Conservation (phyloP, 2,113 vertebrate species). For the Cyanoderma ruficeps region DNA sequence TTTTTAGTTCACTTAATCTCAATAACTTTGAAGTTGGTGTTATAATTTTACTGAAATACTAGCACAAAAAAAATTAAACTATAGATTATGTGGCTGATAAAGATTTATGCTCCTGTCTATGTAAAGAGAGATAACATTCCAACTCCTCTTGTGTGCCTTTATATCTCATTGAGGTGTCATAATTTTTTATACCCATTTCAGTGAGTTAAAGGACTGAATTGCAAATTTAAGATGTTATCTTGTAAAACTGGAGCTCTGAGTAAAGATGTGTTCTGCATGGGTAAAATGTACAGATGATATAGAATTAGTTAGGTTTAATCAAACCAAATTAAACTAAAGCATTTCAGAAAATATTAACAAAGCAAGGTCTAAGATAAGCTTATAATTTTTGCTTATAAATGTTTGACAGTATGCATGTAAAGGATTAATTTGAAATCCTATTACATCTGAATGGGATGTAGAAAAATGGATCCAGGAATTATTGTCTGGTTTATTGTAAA, state of each 20-base stretch:
- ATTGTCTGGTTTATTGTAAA: background rate
- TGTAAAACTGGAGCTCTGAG: background rate
- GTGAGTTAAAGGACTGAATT: background rate
- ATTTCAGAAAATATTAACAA: background rate
- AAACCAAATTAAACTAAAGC: background rate
- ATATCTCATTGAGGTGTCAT: background rate
- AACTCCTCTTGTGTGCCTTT: background rate
- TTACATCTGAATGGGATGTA: background rate
- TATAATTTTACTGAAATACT: background rate
- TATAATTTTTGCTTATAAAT: background rate
- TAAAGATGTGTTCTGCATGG: background rate
- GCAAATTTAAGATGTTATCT: background rate
- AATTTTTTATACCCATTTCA: background rate
- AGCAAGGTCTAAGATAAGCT: background rate
- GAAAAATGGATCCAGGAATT: background rate
- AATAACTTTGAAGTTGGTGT: background rate
- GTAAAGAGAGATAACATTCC: background rate
- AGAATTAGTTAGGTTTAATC: background rate
- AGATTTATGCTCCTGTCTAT: background rate
- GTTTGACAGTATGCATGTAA: background rate
- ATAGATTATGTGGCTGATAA: background rate
- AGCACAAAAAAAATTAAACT: accelerated
- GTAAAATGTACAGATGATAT: background rate
- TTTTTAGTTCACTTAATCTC: background rate
- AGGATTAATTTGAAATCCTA: background rate